phyloP scores from a whole-genome alignment of 2,797 vertebrate genomes.

The Holocentrus rufus region DNA sequence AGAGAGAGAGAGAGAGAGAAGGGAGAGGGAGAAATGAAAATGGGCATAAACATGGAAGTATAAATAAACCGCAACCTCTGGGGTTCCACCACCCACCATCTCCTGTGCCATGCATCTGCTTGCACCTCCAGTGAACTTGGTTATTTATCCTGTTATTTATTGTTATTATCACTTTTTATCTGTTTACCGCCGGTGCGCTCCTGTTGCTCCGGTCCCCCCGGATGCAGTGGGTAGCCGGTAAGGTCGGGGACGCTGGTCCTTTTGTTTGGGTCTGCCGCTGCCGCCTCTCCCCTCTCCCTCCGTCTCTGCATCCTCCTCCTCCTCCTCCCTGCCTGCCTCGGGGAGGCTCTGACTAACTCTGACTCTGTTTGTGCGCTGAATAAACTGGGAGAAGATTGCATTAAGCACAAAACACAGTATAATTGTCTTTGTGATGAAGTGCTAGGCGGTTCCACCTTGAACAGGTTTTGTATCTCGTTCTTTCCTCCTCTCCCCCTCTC shows the following conservation, averaged over 20 bases:
- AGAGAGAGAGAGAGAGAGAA: neutral
- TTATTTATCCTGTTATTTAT: slow-evolving; percentile 51
- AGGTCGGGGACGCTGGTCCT: slow-evolving; percentile 43
- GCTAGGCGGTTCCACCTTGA: neutral
- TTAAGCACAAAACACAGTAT: slow-evolving; percentile 2
- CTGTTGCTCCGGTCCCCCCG: slow-evolving; percentile 9
- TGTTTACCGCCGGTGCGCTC: slow-evolving; percentile 17
- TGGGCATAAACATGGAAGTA: slow-evolving; percentile 64
- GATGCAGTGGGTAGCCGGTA: slow-evolving; percentile 30
- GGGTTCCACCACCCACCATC: slow-evolving; percentile 69
- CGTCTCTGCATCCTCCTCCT: slow-evolving; percentile 24
- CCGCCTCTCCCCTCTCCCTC: slow-evolving; percentile 3
- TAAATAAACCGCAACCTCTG: slow-evolving; percentile 74
- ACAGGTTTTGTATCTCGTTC: neutral
- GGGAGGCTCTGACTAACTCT: slow-evolving; percentile 29
- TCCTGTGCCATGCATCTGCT: slow-evolving; percentile 61
- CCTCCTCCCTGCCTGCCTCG: slow-evolving; percentile 18
- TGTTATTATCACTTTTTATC: slow-evolving; percentile 45
- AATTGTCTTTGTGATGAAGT: slow-evolving; percentile 19
- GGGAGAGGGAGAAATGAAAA: slow-evolving; percentile 50
- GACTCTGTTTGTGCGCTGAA: slow-evolving; percentile 25
- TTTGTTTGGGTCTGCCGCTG: slow-evolving; percentile 21
- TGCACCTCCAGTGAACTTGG: slow-evolving; percentile 64
- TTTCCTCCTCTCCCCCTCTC: neutral
- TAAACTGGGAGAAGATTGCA: neutral